Evolutionary conservation across 2,797 vertebrate genomes (phyloP), one percentile per base, ranked within the genome.

Genomic region (Anomalospiza imberbis): DNA sequence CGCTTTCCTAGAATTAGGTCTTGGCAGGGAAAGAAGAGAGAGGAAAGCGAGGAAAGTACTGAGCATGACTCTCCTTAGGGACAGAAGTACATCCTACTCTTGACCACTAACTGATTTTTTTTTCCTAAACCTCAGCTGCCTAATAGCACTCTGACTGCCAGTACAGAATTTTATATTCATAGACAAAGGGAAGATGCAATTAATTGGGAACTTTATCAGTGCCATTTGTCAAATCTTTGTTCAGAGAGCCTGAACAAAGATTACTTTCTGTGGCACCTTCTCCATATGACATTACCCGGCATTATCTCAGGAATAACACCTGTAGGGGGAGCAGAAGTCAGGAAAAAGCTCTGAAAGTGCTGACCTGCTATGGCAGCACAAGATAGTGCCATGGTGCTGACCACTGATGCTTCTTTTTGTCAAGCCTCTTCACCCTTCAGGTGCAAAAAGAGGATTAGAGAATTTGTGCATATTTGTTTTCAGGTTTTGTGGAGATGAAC

Each of bases 381-480:
- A 79, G 85, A 66, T 19, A 73, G 80, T 78, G 93, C 61, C 74
- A 15, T 87, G 18, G 17, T 85, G 89, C 93, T 96, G 96, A 78
- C 73, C 63, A 40, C 84, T 38, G 82, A 79, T 86, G 91, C 84
- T 88, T 91, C 95, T 92, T 95, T 94, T 97, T 97, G 94, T 94
- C 83, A 91, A 96, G 84, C 42, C 50, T 95, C 95, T 96, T 97
- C 92, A 96, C 90, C 92, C 88, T 97, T 97, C 97, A 97, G 96
- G 96, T 97, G 95, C 88, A 70, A 97, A 97, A 97, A 97, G 94
- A 97, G 97, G 97, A 98, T 98, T 98, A 98, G 95, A 92, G 93
- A 97, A 97, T 97, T 84, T 94, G 89, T 60, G 91, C 94, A 84
- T 97, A 97, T 95, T 98, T 82, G 84, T 95, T 97, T 98, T 97